Evolutionary conservation across 2,113 vertebrate genomes (phyloP).

Genomic region (Catagonus wagneri): DNA sequence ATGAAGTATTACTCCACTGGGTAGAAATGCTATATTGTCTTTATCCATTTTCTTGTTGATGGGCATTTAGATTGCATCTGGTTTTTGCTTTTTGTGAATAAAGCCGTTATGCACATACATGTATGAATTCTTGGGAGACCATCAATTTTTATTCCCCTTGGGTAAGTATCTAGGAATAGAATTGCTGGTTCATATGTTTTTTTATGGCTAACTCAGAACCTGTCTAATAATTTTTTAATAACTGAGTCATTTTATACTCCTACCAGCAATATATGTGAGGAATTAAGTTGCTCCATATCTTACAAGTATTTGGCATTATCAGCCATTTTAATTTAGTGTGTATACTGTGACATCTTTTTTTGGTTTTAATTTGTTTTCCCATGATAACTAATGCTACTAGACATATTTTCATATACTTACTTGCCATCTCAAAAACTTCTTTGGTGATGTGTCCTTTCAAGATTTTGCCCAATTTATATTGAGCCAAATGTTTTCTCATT

Average conservation of each 20-base stretch:
- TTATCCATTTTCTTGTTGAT: not conserved
- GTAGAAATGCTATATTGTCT: not conserved
- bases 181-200: not conserved
- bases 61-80: not conserved
- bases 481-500: not conserved
- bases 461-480: not conserved
- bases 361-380: slow-evolving; percentile 34
- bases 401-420: not conserved
- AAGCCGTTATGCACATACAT: not conserved
- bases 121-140: not conserved
- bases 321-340: not conserved
- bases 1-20: not conserved
- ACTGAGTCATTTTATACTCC: not conserved
- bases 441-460: not conserved
- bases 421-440: not conserved
- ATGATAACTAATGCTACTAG: not conserved
- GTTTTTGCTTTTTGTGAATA: not conserved
- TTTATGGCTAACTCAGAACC: not conserved
- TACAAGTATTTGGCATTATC: not conserved
- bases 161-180: not conserved
- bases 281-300: not conserved
- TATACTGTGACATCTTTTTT: not conserved
- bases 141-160: not conserved
- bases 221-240: not conserved
- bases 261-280: not conserved